These are phyloP conservation scores for Chrysochloris asiatica DNA, from an alignment of 2,113 vertebrate genomes.

Conservation along the genomic window DNA sequence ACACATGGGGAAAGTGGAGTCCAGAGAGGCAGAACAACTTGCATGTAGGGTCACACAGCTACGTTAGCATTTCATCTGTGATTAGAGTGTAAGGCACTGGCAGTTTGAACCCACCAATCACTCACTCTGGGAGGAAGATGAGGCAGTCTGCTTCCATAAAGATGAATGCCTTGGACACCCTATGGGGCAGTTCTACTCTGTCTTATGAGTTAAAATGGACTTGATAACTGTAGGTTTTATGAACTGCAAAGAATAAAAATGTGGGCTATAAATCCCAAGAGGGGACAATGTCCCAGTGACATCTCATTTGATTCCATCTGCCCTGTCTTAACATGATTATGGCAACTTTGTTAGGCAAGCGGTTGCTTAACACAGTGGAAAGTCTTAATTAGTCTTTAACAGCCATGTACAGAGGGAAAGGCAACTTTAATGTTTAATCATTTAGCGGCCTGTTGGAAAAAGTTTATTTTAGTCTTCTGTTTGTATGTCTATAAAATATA, in stretches of 20 bases:
- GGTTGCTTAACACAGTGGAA: conserved; percentile 68
- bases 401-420: conserved; percentile 31
- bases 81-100: background rate
- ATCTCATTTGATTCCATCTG: conserved; percentile 64
- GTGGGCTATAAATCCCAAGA: background rate
- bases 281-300: conserved; percentile 38
- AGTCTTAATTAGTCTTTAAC: conserved; percentile 74
- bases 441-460: conserved; percentile 50
- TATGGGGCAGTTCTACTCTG: no score
- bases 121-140: no score
- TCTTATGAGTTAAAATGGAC: no score
- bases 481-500: conserved; percentile 52
- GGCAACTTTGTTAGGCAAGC: conserved; percentile 62
- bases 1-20: background rate
- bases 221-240: no score
- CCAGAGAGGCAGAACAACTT: background rate
- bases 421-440: conserved; percentile 59
- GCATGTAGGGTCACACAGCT: background rate
- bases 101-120: background rate
- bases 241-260: background rate
- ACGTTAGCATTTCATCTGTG: background rate
- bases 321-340: conserved; percentile 27
- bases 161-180: no score
- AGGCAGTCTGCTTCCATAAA: no score
- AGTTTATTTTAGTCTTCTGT: conserved; percentile 49